Base-by-base conservation (phyloP, 1,140 invertebrate genomes). In the Bombus confusus region DNA sequence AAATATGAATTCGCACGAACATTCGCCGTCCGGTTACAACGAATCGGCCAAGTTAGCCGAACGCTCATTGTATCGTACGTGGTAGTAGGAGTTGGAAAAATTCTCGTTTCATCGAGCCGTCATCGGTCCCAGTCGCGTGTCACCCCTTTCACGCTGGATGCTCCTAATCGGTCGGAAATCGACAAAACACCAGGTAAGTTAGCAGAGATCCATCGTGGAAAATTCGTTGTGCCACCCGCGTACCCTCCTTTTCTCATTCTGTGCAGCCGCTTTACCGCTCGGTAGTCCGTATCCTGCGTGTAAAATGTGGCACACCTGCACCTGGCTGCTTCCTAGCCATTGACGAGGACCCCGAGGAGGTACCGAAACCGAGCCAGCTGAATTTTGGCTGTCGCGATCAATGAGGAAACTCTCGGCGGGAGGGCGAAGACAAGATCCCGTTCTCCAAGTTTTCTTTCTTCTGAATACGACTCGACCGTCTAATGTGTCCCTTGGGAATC, bases 41-140 rank as follows among this genome's bases (percentile, higher is more conserved):
- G 3, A 10, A 62, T 25, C 28, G 28, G 57, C 25, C 57, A n/a
- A n/a, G 57, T 0, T 12, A 12, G 0, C 1, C 25, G 6, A 10
- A 28, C 10, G 28, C 47, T 22, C 8, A 22, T 52, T 52, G 47
- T 52, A 8, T 52, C 15, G 31, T 34, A 59, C 18, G 4, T n/a
- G 31, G 8, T 10, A n/a, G 28, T 5, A 9, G 13, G 31, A 34
- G 62, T 28, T 22, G 22, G 8, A 15, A 43, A 34, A 52, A 41
- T 39, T 39, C 4, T 28, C 71, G 69, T 81, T 68, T 85, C 83
- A 68, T 74, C 83, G 78, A 43, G 28, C n/a, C 83, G 73, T 77
- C 84, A 89, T 90, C 88, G 80, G 90, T 90, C 85, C 72, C 80
- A 80, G 93, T 93, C 92, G 91, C 93, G 92, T 92, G 92, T 93